Evolutionary conservation across 2,797 vertebrate genomes (phyloP).

Genomic region (Myotis daubentonii): DNA sequence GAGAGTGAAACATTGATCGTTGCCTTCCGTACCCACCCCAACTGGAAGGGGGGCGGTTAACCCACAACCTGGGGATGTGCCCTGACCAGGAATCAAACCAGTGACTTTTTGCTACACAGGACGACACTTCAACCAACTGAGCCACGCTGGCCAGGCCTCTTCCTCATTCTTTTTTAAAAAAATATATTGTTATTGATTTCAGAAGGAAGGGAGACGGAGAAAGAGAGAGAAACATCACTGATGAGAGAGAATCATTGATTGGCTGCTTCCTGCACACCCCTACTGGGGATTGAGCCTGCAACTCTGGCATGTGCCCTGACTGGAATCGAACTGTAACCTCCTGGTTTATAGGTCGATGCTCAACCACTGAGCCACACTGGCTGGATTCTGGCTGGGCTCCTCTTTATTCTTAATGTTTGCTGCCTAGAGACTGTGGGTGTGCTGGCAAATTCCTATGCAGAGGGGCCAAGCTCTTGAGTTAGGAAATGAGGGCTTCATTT

Average conservation of each 20-base stretch:
- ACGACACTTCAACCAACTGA: not conserved
- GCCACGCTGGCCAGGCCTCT: not conserved
- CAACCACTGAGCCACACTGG: not conserved
- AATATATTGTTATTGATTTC: not conserved
- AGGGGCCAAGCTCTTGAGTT: not conserved
- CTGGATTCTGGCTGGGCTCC: not conserved
- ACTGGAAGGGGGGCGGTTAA: no score
- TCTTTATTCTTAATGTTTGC: not conserved
- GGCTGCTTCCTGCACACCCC: not conserved
- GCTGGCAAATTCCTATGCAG: accelerated
- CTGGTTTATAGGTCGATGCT: not conserved
- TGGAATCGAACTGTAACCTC: not conserved
- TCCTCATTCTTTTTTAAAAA: not conserved
- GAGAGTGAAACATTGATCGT: not conserved
- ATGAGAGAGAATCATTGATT: not conserved
- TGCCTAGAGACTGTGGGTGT: not conserved
- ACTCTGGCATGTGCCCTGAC: not conserved
- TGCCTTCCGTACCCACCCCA: not conserved
- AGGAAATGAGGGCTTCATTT: not conserved
- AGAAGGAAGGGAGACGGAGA: not conserved
- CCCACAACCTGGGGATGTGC: not conserved
- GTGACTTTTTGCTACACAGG: not conserved
- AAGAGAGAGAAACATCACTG: not conserved
- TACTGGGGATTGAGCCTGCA: not conserved
- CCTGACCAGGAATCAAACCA: not conserved